phyloP scores from a whole-genome alignment of 64 coral and sea anemone genomes.

The Trachythela sp. region DNA sequence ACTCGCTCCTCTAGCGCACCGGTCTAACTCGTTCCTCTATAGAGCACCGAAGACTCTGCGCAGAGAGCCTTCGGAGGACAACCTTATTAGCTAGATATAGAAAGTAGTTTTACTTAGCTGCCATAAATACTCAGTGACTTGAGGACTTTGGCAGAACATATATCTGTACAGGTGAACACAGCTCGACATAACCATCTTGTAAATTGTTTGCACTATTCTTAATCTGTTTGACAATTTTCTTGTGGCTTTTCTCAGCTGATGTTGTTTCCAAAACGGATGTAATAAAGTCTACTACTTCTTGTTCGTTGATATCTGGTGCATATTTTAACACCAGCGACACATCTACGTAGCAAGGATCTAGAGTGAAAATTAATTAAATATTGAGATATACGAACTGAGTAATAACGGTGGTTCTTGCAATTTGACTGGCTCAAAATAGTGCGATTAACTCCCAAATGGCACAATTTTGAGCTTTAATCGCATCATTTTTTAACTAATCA shows the following conservation, averaged over 20 bases:
- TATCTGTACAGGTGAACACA: conserved; percentile 72
- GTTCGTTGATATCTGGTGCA: conserved; percentile 73
- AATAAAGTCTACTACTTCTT: conserved; percentile 42
- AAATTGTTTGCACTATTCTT: conserved; percentile 73
- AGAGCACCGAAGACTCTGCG: too few relatives aligned
- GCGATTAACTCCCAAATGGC: too few relatives aligned
- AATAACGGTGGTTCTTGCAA: too few relatives aligned
- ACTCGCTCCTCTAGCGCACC: too few relatives aligned
- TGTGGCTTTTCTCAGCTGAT: conserved; percentile 3
- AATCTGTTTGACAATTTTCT: conserved; percentile 39
- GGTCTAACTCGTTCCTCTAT: too few relatives aligned
- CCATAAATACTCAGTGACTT: background rate
- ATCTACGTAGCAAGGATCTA: conserved; percentile 77
- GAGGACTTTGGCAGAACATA: conserved; percentile 75
- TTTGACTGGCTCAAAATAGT: too few relatives aligned
- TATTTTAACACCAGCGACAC: conserved; percentile 80
- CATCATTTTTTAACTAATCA: too few relatives aligned
- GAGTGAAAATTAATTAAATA: background rate
- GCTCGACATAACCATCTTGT: conserved; percentile 56
- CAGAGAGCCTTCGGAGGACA: too few relatives aligned
- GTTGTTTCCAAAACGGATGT: background rate
- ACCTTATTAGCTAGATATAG: too few relatives aligned
- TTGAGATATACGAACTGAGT: too few relatives aligned
- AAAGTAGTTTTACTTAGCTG: too few relatives aligned
- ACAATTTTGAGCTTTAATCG: too few relatives aligned